Conservation (phyloP, 1,140 invertebrate genomes). For the Caerostris darwini region DNA sequence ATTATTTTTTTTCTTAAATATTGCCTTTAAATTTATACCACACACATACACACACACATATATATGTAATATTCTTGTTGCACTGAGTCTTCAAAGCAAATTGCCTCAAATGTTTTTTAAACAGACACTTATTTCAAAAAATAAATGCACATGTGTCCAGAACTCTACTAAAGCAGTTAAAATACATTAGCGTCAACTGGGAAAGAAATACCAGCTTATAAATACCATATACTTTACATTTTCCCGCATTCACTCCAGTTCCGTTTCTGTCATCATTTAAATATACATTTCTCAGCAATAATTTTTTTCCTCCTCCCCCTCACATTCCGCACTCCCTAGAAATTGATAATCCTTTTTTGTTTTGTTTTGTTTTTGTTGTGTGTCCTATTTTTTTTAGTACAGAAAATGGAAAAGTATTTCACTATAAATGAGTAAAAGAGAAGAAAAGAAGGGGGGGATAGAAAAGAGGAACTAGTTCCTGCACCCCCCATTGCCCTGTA, state of each 20-base stretch:
- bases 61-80: too few relatives aligned
- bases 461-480: neutral
- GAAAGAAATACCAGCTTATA: neutral
- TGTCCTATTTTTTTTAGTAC: neutral
- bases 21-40: too few relatives aligned
- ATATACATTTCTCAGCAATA: slow-evolving; percentile 36
- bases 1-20: too few relatives aligned
- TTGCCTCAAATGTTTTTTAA: too few relatives aligned
- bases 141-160: neutral
- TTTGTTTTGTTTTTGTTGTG: neutral
- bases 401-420: neutral
- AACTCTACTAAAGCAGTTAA: neutral
- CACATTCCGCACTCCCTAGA: neutral
- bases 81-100: too few relatives aligned
- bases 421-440: slow-evolving; percentile 27
- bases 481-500: neutral
- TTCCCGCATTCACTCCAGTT: neutral
- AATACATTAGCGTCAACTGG: neutral
- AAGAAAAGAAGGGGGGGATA: neutral
- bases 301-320: neutral
- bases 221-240: neutral
- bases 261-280: slow-evolving; percentile 18
- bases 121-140: neutral
- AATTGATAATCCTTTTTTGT: neutral
- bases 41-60: neutral